phyloP scores from a whole-genome alignment of 92 coral and sea anemone species.

The Actinostola sp. region DNA sequence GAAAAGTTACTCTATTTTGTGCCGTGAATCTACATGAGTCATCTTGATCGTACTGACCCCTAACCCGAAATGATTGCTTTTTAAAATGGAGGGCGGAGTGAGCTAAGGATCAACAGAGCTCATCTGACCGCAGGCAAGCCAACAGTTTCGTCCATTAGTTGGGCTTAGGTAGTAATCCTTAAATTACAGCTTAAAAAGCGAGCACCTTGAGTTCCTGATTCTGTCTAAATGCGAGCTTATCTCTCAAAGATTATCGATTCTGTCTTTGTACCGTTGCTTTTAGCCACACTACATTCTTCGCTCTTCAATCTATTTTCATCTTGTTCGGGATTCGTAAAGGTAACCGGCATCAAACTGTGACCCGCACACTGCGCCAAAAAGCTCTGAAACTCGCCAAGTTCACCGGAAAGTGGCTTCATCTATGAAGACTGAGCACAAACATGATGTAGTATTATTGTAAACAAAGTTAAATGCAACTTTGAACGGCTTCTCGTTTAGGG shows the following conservation, averaged over 20 bases:
- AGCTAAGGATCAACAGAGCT: constrained; percentile 19
- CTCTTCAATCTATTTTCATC: too few relatives aligned
- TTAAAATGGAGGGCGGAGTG: constrained; percentile 34
- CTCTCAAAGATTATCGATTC: constrained; percentile 5
- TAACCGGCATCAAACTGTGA: too few relatives aligned
- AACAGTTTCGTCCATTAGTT: constrained; percentile 17
- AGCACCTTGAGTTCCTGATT: constrained; percentile 8
- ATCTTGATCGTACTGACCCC: constrained; percentile 31
- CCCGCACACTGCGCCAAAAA: too few relatives aligned
- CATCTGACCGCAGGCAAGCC: constrained; percentile 21
- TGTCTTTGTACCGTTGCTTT: constrained; percentile 4
- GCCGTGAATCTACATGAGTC: background rate
- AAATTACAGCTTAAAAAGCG: constrained; percentile 26
- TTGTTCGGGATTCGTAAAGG: too few relatives aligned
- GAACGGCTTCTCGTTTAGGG: constrained; percentile 12
- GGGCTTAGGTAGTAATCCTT: constrained; percentile 22
- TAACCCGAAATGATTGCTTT: constrained; percentile 18
- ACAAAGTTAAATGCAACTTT: constrained; percentile 1
- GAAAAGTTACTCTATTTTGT: background rate
- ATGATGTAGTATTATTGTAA: background rate
- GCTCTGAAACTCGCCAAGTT: background rate
- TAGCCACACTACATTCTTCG: too few relatives aligned
- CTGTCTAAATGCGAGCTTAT: constrained; percentile 10
- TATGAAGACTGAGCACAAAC: background rate
- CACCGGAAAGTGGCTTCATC: background rate